Base-by-base conservation (phyloP, 2,888 invertebrate genomes). In the Lymantria dispar region DNA sequence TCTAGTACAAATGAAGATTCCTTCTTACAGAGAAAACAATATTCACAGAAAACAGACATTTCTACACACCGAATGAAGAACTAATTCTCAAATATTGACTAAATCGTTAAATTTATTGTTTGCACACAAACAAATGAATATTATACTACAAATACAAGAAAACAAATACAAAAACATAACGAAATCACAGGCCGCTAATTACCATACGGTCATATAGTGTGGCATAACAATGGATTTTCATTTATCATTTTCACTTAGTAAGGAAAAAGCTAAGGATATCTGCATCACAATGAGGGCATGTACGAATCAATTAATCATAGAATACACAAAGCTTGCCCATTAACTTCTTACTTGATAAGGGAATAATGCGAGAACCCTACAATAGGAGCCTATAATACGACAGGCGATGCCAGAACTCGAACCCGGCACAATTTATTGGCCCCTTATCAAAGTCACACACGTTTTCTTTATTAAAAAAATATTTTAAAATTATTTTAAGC, bases 341-440 rank as follows among this genome's bases (percentile, higher is more conserved):
- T 91, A 90, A 88, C 87, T 88, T 87, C 81, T 78, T 81, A 85
- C 83, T 88, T 87, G 88, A 89, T 89, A 87, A 88, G 85, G 86
- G 89, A 85, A 87, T 87, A 87, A 87, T 85, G 80, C 80, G 81
- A 78, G 78, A 74, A 76, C 77, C 74, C 82, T 79, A 89, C 87
- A 89, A 89, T 84, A 75, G 83, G 63, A 72, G 70, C 70, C 81
- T 80, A 79, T 85, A 84, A 80, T 74, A 77, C 80, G 83, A 85
- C 84, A 82, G 74, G 78, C 72, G 74, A 76, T 75, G 79, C 73
- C 72, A 72, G 67, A 75, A 74, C 72, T 74, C 74, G 68, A 74
- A 71, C 70, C 73, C 70, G 64, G 60, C 67, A 63, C 77, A 76
- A 87, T 87, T 87, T 87, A 88, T 86, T 78, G 82, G 77, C 58